phyloP scores from a whole-genome alignment of 2,797 vertebrate species.

The Propithecus deckenii region DNA sequence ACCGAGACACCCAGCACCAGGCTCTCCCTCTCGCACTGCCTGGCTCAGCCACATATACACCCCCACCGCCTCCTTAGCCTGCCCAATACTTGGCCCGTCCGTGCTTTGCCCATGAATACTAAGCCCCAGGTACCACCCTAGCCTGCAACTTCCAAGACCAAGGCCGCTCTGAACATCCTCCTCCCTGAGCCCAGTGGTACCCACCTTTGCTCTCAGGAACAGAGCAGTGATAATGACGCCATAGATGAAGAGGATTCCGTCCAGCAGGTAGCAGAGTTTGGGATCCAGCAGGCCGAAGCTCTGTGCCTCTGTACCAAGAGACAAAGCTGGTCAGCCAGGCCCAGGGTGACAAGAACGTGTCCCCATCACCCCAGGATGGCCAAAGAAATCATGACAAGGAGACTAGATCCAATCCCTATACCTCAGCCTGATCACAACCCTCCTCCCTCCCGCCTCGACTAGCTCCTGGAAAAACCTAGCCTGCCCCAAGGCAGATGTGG shows the following conservation, averaged over 20 bases:
- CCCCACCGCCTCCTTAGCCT: neutral
- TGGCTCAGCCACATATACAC: neutral
- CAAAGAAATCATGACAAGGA: neutral
- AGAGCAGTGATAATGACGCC: conserved; percentile 91
- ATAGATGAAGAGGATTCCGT: conserved; percentile 93
- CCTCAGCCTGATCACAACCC: neutral
- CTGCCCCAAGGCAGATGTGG: neutral
- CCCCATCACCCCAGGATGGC: no score
- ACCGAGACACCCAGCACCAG: fast-evolving
- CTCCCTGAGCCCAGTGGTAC: neutral
- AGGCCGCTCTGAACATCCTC: neutral
- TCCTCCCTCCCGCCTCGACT: neutral
- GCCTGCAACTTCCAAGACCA: neutral
- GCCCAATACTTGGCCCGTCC: fast-evolving
- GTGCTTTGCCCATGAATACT: neutral
- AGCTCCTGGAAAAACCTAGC: neutral
- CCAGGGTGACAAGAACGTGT: neutral
- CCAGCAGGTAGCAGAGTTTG: conserved; percentile 91
- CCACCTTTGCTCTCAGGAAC: conserved; percentile 92
- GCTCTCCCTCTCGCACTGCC: no score
- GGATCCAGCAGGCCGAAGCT: conserved; percentile 85
- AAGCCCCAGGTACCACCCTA: neutral
- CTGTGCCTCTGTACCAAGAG: conserved; percentile 84
- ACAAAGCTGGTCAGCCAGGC: neutral
- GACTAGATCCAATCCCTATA: neutral